These are phyloP conservation scores for Hepsetus odoe DNA, from an alignment of 2,113 vertebrate species.

Conservation along the genomic window DNA sequence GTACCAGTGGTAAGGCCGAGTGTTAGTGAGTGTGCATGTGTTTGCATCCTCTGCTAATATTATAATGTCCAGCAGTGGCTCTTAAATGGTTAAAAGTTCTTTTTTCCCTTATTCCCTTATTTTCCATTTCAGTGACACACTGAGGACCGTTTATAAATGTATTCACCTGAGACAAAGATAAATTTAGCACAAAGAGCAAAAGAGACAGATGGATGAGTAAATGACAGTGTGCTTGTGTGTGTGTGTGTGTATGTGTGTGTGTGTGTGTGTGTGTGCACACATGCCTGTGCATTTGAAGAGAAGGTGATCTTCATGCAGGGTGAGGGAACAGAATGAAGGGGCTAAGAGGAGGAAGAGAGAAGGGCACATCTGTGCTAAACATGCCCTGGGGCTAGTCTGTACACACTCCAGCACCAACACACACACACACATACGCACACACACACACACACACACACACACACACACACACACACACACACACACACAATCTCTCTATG, in stretches of 20 bases:
- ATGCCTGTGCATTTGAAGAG: conserved; percentile 36
- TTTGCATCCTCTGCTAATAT: not conserved
- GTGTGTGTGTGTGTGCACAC: conserved; percentile 16
- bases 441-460: conserved; percentile 4
- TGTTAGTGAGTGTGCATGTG: not conserved
- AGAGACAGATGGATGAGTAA: conserved; percentile 46
- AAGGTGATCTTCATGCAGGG: conserved; percentile 56
- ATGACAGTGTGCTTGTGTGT: conserved; percentile 17
- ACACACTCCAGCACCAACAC: conserved; percentile 41
- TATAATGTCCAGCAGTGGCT: conserved; percentile 4
- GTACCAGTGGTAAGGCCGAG: not conserved
- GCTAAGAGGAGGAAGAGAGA: conserved; percentile 45
- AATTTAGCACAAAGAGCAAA: conserved; percentile 45
- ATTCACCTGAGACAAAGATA: conserved; percentile 29
- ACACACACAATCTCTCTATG: not conserved
- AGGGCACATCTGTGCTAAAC: conserved; percentile 57
- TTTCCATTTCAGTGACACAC: not conserved
- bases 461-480: not conserved
- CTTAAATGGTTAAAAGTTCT: not conserved
- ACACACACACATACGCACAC: conserved; percentile 41
- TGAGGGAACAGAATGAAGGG: conserved; percentile 34
- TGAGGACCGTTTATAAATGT: conserved; percentile 17
- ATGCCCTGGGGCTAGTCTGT: conserved; percentile 52
- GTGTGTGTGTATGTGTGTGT: conserved; percentile 31
- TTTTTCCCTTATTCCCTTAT: not conserved